phyloP scores from a whole-genome alignment of 2,888 invertebrate species.

The Dynastes maya region DNA sequence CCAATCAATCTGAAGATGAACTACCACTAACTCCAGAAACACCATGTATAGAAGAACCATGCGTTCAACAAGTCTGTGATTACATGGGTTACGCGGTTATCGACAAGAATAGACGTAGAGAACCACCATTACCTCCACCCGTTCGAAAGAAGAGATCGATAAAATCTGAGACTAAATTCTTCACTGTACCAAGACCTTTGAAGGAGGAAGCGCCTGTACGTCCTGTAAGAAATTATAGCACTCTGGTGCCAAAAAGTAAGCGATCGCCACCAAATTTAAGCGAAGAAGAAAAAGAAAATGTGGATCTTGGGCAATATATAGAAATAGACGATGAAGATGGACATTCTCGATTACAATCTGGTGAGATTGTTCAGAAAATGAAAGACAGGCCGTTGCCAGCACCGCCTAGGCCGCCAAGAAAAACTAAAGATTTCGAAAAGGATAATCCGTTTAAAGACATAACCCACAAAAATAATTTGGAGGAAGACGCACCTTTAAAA shows the following conservation, averaged over 20 bases:
- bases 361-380: slow-evolving; percentile 86
- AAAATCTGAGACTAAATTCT: slow-evolving; percentile 76
- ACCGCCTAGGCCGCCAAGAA: slow-evolving; percentile 87
- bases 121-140: slow-evolving; percentile 75
- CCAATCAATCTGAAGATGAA: slow-evolving; percentile 74
- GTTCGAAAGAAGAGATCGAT: slow-evolving; percentile 62
- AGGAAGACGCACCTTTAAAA: slow-evolving; percentile 48
- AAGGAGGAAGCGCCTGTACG: slow-evolving; percentile 73
- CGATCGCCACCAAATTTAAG: slow-evolving; percentile 72
- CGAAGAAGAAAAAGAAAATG: slow-evolving; percentile 67
- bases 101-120: slow-evolving; percentile 76
- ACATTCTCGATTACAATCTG: slow-evolving; percentile 80
- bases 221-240: slow-evolving; percentile 76
- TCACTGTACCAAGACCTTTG: slow-evolving; percentile 76
- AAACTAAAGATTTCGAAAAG: slow-evolving; percentile 58
- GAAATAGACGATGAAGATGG: slow-evolving; percentile 76
- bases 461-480: slow-evolving; percentile 63
- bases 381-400: slow-evolving; percentile 89
- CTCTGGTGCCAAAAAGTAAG: slow-evolving; percentile 76
- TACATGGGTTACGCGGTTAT: slow-evolving; percentile 83
- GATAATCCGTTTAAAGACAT: slow-evolving; percentile 62
- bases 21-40: slow-evolving; percentile 58
- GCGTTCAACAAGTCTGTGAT: slow-evolving; percentile 66
- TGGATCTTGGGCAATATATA: slow-evolving; percentile 75
- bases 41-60: slow-evolving; percentile 66